Conservation (phyloP, 2,113 vertebrate genomes). For the Nibea albiflora region DNA sequence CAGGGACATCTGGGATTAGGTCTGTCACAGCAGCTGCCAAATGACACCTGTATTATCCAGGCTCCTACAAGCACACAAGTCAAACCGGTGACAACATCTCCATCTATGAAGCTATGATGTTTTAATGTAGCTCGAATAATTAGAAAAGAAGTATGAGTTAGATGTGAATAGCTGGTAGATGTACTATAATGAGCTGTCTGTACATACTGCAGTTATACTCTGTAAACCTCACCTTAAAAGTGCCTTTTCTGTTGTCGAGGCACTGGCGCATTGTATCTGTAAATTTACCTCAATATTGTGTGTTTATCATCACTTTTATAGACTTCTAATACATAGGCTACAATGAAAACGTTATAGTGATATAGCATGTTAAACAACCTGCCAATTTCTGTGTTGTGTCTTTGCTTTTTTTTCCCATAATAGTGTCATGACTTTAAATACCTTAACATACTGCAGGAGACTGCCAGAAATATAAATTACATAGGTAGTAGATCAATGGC, state of each 20-base stretch:
- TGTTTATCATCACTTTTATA: constrained; percentile 25
- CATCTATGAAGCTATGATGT: constrained; percentile 38
- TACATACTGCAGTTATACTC: constrained; percentile 15
- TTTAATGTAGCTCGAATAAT: not conserved
- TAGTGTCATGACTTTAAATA: not conserved
- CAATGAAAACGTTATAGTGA: constrained; percentile 6
- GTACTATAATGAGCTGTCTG: not conserved
- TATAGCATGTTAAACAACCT: too few relatives aligned
- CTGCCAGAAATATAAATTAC: not conserved
- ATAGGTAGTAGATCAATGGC: not conserved
- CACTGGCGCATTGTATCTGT: constrained; percentile 35
- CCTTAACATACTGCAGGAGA: not conserved
- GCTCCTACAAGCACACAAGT: constrained; percentile 61
- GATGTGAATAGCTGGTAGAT: constrained; percentile 11
- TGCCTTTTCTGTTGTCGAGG: constrained; percentile 67
- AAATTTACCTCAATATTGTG: constrained; percentile 12
- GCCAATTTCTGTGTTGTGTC: not conserved
- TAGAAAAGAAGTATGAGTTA: not conserved
- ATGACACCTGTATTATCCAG: constrained; percentile 65
- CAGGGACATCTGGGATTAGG: constrained; percentile 33
- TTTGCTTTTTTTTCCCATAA: not conserved
- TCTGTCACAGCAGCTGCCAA: constrained; percentile 57
- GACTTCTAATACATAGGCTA: not conserved
- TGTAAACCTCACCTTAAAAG: constrained; percentile 41
- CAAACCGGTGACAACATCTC: constrained; percentile 44